Base-by-base conservation (phyloP, 37 sponge, comb jelly and placozoan genomes). In the Lycopodina hypogea region DNA sequence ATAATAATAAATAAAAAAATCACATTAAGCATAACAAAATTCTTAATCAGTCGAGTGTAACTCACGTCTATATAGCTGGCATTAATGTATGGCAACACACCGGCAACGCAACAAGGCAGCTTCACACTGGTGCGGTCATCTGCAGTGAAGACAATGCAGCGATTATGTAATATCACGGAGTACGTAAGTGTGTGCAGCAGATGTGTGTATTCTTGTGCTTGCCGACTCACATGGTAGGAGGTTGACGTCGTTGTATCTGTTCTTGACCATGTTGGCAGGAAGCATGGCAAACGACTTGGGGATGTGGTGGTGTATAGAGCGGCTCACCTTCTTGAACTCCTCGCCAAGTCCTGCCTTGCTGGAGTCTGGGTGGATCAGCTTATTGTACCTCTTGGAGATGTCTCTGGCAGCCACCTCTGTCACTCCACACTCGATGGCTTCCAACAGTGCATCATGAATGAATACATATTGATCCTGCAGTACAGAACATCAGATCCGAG, bases 71-170 rank as follows among this genome's bases (percentile, higher is more conserved):
- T 89, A 37, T 76, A 89, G 81, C 80, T 93, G 38, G 94, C 99
- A 86, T 98, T 98, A 66, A 98, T 98, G 85, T 98, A 98, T 78
- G 96, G 94, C 56, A 91, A 90, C 19, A 87, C 90, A 21, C 77
- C 90, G 32, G 84, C 79, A 59, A 78, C 63, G 42, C 55, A 42
- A 34, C 50, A 69, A 55, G 90, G 78, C 21, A 94, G 78, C 21
- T 78, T 68, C 19, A 83, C 79, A 0, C 91, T 76, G 42, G 64
- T 72, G 19, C 50, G 77, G 55, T 94, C 91, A 86, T 76, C 89
- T 83, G 68, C 26, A 71, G 8, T 7, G 21, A 42, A 34, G 17
- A 3, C 59, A 58, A 18, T n/a, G n/a, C n/a, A n/a, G n/a, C n/a
- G n/a, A n/a, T n/a, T n/a, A 12, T 60, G 6, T 29, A 23, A 12